Conservation (phyloP, 2,888 invertebrate genomes). For the Apodemia duryi region DNA sequence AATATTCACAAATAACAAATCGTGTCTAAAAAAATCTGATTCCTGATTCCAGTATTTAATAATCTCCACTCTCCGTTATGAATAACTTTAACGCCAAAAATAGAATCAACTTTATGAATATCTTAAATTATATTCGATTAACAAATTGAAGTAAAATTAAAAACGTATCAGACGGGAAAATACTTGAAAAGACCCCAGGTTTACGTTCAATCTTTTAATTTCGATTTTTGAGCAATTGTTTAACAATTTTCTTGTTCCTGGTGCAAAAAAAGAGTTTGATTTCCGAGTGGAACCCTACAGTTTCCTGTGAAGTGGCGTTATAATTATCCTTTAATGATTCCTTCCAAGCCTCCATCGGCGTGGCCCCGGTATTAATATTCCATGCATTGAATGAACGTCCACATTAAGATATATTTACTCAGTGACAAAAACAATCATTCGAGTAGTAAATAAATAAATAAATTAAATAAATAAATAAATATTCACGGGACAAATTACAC, state of each 20-base stretch:
- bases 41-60: too few relatives aligned
- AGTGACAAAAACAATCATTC: too few relatives aligned
- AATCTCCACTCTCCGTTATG: too few relatives aligned
- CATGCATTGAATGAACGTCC: conserved; percentile 58
- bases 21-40: too few relatives aligned
- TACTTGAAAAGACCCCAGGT: conserved; percentile 4
- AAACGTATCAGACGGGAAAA: conserved; percentile 2
- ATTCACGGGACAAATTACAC: too few relatives aligned
- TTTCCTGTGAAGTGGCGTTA: conserved; percentile 65
- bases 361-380: conserved; percentile 59
- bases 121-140: too few relatives aligned
- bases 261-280: conserved; percentile 63
- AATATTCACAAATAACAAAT: too few relatives aligned
- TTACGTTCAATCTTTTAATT: conserved; percentile 7
- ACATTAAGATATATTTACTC: conserved; percentile 32
- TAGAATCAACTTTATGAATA: too few relatives aligned
- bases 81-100: too few relatives aligned
- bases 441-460: too few relatives aligned
- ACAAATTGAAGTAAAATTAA: neutral
- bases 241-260: conserved; percentile 51
- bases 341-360: conserved; percentile 62
- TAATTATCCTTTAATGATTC: conserved; percentile 75
- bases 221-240: conserved; percentile 26
- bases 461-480: too few relatives aligned
- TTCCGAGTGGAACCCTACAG: conserved; percentile 65